Percentiles rank a stretch among this genome's conserved stretches.
phyloP scores from a whole-genome alignment of 1,140 invertebrate genomes.

The Caerostris extrusa region DNA sequence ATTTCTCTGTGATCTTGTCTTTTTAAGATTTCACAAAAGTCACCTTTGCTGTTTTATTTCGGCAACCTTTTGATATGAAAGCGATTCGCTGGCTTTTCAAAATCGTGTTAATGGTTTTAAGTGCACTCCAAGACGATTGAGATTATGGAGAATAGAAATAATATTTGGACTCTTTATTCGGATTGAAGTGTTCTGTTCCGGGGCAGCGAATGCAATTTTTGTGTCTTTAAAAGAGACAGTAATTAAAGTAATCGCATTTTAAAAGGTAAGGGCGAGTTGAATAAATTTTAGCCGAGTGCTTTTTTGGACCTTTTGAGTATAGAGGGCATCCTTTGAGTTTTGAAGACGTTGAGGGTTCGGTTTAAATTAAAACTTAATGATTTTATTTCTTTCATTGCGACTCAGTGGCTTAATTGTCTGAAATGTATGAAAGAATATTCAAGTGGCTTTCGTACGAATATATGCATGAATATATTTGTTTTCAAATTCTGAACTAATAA shows the following conservation, averaged over 20 bases:
- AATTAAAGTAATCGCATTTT: constrained; percentile 23
- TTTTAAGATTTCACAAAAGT: not conserved
- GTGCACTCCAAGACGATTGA: constrained; percentile 9
- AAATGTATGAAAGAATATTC: not conserved
- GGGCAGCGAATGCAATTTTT: not conserved
- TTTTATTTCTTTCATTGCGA: not conserved
- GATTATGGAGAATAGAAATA: constrained; percentile 23
- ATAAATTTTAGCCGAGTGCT: constrained; percentile 1
- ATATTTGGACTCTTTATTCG: constrained; percentile 18
- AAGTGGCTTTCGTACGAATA: not conserved
- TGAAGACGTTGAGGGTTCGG: not conserved
- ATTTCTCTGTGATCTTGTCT: not conserved
- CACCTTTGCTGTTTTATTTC: constrained; percentile 1
- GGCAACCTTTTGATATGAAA: constrained; percentile 40
- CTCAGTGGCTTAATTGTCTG: not conserved
- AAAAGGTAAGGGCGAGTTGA: not conserved
- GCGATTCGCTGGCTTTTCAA: not conserved
- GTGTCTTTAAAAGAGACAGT: constrained; percentile 7
- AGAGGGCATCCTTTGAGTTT: not conserved
- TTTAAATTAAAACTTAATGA: constrained; percentile 22
- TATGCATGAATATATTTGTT: too few species aligned
- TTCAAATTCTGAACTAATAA: too few species aligned
- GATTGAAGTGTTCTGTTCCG: constrained; percentile 22
- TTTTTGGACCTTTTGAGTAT: not conserved
- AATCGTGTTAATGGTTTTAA: constrained; percentile 31